Conservation (phyloP, 1,140 invertebrate species). For the Drosophila nikananu region DNA sequence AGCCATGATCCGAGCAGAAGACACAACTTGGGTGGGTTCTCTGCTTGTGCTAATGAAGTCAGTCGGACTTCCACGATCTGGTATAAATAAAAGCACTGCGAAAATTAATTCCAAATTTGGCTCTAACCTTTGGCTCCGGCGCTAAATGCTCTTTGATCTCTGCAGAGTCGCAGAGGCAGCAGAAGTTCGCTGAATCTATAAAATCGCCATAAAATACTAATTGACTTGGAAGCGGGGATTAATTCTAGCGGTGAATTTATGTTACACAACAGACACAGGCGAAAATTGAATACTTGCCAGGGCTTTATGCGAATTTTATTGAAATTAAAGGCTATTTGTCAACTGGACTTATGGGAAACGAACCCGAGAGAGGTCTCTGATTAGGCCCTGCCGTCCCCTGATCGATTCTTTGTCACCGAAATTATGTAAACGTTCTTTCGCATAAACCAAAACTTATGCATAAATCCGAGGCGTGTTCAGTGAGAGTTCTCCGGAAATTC, state of each 20-base stretch:
- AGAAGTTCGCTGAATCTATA: conserved; percentile 46
- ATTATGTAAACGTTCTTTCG: conserved; percentile 48
- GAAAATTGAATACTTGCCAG: conserved; percentile 73
- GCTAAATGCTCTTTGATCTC: conserved; percentile 61
- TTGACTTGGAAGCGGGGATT: conserved; percentile 71
- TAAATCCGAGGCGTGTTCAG: conserved; percentile 64
- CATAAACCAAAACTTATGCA: conserved; percentile 65
- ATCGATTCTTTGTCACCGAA: conserved; percentile 68
- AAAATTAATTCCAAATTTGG: conserved; percentile 66
- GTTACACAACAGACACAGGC: conserved; percentile 70
- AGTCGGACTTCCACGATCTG: conserved; percentile 35
- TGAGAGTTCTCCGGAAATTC: conserved; percentile 48
- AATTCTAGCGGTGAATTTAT: conserved; percentile 80
- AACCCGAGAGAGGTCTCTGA: conserved; percentile 7
- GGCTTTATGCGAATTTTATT: conserved; percentile 77
- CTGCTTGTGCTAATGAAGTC: conserved; percentile 67
- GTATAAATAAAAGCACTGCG: conserved; percentile 59
- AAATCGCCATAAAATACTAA: conserved; percentile 81
- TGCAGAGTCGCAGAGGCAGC: conserved; percentile 9
- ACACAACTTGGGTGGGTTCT: conserved; percentile 74
- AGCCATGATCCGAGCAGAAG: conserved; percentile 38
- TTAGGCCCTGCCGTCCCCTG: conserved; percentile 24
- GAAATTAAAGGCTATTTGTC: conserved; percentile 56
- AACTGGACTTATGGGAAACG: conserved; percentile 52
- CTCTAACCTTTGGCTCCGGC: conserved; percentile 44